A percentile compares a stretch with the other conserved stretches of the same genome.
Evolutionary conservation across 2,888 invertebrate species (phyloP).

Genomic region (Nomada fucata): DNA sequence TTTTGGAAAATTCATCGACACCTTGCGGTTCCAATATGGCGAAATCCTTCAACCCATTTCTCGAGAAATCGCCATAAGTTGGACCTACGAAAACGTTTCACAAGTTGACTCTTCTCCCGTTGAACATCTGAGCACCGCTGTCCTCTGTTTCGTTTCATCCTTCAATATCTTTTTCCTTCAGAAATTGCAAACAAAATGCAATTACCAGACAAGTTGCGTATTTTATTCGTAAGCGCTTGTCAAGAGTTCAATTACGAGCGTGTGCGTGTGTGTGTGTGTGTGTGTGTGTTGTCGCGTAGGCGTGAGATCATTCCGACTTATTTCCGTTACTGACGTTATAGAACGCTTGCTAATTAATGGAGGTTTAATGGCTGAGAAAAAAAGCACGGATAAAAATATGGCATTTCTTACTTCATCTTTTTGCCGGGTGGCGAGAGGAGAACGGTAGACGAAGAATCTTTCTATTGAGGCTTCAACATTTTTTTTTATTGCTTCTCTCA

Average conservation of each 20-base stretch:
- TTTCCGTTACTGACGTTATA: constrained; percentile 1
- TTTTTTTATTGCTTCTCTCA: neutral
- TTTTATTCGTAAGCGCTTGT: constrained; percentile 18
- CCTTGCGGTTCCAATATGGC: constrained; percentile 32
- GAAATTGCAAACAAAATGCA: too few species aligned
- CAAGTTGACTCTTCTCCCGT: constrained; percentile 64
- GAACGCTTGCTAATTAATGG: neutral
- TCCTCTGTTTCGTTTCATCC: constrained; percentile 18
- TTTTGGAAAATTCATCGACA: constrained; percentile 1
- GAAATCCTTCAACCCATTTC: constrained; percentile 59
- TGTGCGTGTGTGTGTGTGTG: neutral
- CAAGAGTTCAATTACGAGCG: constrained; percentile 23
- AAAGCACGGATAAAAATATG: neutral
- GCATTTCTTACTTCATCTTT: neutral
- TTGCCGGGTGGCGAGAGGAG: too few species aligned
- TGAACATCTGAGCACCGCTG: constrained; percentile 15
- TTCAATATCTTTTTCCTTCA: constrained; percentile 26
- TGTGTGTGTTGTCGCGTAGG: constrained; percentile 13
- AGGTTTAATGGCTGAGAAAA: neutral
- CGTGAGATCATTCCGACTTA: constrained; percentile 38
- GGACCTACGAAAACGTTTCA: constrained; percentile 72
- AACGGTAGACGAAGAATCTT: too few species aligned
- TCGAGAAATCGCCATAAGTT: constrained; percentile 63
- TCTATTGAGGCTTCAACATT: neutral
- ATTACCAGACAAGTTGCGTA: too few species aligned